Base-by-base conservation (phyloP, 1,140 invertebrate genomes). In the Drosophila paulistorum region DNA sequence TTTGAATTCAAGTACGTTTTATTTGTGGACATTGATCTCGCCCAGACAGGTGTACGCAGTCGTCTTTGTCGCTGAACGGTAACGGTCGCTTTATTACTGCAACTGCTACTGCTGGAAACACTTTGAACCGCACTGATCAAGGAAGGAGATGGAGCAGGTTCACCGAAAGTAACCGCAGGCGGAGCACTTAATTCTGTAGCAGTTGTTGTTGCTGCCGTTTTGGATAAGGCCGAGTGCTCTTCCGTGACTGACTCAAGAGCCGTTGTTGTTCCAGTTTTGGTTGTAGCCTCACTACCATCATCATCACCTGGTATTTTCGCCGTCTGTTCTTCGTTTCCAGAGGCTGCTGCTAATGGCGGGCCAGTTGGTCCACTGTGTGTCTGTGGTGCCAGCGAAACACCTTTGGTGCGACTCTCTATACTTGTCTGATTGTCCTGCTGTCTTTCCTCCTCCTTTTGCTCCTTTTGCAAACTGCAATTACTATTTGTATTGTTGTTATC, bases 21-120 rank as follows among this genome's bases (percentile, higher is more conserved):
- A 79, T 91, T 90, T 75, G 89, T 92, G 71, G 91, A 90, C 91
- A 92, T 92, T 93, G 94, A 95, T 93, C 95, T 94, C 93, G 95
- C 95, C 95, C 95, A 96, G 90, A 95, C 94, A 86, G 95, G 95
- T 92, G 95, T 95, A 93, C 95, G 94, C 92, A 96, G 94, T 84
- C 95, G 94, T 92, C 95, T 94, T 93, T 91, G 89, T 90, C 89
- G 85, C 74, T 90, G 86, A 77, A 85, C 80, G 86, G 89, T 90
- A 77, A 85, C 80, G 86, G 89, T 90, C 83, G 90, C 87, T 90
- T 90, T 91, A 87, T 91, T 91, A 91, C 89, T 90, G 79, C 78
- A 79, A 82, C 89, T 91, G 86, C 85, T 90, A 89, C 89, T 90
- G 79, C 85, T 87, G 81, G 77, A 79, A 80, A 72, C 83, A 84